Percentiles rank a stretch among this genome's conserved stretches.
Conservation (phyloP, 2,888 invertebrate species). For the Gerris lacustris region DNA sequence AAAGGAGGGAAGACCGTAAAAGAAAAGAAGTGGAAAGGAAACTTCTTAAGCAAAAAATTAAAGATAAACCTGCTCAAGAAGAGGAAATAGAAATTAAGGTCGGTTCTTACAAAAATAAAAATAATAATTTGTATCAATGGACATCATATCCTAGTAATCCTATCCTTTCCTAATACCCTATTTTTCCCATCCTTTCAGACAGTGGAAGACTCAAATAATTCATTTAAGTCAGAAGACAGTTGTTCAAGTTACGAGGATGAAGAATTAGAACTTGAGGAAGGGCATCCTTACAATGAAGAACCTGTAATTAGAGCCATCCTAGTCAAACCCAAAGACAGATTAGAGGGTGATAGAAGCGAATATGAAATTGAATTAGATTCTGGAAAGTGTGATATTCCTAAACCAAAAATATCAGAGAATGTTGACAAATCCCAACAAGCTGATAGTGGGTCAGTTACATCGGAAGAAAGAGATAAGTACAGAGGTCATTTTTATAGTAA, state of each 20-base stretch:
- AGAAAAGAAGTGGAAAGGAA: conserved; percentile 36
- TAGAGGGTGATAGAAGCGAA: neutral
- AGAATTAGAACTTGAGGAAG: neutral
- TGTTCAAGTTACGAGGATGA: neutral
- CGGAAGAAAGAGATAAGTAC: neutral
- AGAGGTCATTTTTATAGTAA: neutral
- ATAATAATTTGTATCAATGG: neutral
- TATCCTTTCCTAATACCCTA: neutral
- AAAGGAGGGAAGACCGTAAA: conserved; percentile 37
- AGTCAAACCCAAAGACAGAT: neutral
- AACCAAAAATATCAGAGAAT: too few relatives aligned
- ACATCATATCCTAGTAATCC: neutral
- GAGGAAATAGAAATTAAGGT: conserved; percentile 21
- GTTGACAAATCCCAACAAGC: neutral
- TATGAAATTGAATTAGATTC: too few relatives aligned
- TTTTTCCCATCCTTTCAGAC: neutral
- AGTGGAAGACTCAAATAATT: neutral
- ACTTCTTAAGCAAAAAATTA: conserved; percentile 35
- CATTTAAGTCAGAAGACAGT: neutral
- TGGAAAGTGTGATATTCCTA: too few relatives aligned
- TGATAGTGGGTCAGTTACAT: neutral
- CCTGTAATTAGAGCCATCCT: neutral
- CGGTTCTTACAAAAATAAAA: neutral
- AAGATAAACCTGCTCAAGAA: conserved; percentile 31
- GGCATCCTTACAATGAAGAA: neutral